Evolutionary conservation across 1,140 invertebrate species (phyloP), one percentile per base, ranked within the genome.

Genomic region (Scylla paramamosain): DNA sequence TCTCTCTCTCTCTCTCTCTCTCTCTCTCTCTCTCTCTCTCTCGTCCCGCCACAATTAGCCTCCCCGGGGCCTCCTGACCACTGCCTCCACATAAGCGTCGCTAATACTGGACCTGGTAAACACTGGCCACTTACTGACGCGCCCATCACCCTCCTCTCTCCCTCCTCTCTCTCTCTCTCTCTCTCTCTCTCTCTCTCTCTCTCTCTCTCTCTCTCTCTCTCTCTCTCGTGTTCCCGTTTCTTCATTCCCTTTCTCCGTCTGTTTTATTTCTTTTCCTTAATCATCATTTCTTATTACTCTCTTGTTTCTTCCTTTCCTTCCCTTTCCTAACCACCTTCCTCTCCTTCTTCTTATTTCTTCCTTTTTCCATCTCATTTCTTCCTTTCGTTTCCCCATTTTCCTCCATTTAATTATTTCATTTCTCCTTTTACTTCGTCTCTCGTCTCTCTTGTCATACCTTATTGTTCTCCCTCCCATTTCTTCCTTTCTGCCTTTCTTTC

Each of bases 1-100:
- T n/a, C 67, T 77, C 67, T 77, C 67, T n/a, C 67, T 77, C 20
- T 77, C 67, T 77, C 67, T 77, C 67, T 77, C 67, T 77, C 67
- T 25, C 67, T 77, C 67, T n/a, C 67, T 77, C 67, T 77, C 67
- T 77, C n/a, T 77, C 67, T 77, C 67, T 77, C 67, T 77, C 67
- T n/a, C 67, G 0, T 20, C 8, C 1, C 67, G 20, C 67, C 67
- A 7, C 67, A n/a, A n/a, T 77, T 77, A n/a, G 67, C 67, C 67
- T 77, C 52, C 52, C 52, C 0, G 20, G 25, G 67, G 10, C 67
- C 67, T 7, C 67, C n/a, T 77, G 67, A 77, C 67, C 67, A 20
- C 52, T 20, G 67, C 20, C 67, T 20, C 16, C 67, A 77, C 67
- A 59, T 59, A 25, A 77, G 20, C 8, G 6, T 25, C 10, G 67